phyloP scores from a whole-genome alignment of 23 tunicate species.

The Botrylloides violaceus region DNA sequence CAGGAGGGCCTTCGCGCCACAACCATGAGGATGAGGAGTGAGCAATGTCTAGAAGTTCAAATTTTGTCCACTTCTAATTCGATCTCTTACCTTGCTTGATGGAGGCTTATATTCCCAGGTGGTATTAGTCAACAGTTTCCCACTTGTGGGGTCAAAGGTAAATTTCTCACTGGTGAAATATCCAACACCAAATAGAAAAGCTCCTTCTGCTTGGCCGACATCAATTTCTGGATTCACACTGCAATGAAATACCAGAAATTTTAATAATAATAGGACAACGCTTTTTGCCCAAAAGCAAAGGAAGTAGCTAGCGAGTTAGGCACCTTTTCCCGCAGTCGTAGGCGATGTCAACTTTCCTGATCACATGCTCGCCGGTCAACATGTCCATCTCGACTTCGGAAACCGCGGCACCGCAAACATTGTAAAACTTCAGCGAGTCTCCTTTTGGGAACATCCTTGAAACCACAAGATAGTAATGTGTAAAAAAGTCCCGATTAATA shows the following conservation, averaged over 20 bases:
- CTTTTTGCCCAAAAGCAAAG: too few species aligned
- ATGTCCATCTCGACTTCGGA: conserved; percentile 80
- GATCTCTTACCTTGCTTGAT: conserved; percentile 30
- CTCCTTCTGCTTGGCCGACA: conserved; percentile 85
- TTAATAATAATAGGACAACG: neutral
- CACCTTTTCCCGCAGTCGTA: conserved; percentile 78
- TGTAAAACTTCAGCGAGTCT: neutral
- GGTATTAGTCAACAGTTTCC: conserved; percentile 33
- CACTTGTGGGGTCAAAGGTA: conserved; percentile 30
- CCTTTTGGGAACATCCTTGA: neutral
- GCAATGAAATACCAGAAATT: neutral
- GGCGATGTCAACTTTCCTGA: conserved; percentile 40
- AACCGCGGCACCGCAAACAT: conserved; percentile 50
- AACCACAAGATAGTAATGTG: too few species aligned
- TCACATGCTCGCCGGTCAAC: conserved; percentile 60
- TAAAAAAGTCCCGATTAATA: too few species aligned
- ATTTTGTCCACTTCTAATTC: too few species aligned
- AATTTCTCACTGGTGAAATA: conserved; percentile 45
- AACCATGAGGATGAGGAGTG: too few species aligned
- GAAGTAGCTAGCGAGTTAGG: too few species aligned
- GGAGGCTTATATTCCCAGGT: conserved; percentile 87
- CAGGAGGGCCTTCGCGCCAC: too few species aligned
- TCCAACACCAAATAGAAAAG: conserved; percentile 67
- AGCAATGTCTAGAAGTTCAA: neutral
- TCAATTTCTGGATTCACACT: conserved; percentile 67